Conservation (phyloP, 2,888 invertebrate genomes). For the Halocaridina rubra region DNA sequence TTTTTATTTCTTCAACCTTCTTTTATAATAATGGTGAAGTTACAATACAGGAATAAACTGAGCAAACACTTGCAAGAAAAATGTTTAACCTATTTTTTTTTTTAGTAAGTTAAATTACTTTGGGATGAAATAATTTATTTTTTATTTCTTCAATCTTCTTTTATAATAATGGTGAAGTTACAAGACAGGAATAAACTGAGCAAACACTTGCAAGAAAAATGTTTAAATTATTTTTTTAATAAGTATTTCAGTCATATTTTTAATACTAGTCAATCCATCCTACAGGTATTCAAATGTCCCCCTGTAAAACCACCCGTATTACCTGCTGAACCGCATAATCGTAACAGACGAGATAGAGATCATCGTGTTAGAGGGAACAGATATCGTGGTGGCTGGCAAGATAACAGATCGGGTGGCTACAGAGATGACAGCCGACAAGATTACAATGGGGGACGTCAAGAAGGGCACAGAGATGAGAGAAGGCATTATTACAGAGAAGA, state of each 20-base stretch:
- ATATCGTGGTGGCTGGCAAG: neutral
- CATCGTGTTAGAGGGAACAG: neutral
- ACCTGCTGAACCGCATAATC: conserved; percentile 28
- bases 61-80: no score
- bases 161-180: no score
- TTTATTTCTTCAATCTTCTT: no score
- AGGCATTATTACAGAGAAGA: neutral
- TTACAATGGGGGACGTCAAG: neutral
- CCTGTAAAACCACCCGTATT: conserved; percentile 20
- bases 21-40: no score
- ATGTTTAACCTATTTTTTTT: no score
- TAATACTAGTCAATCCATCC: neutral
- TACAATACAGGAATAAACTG: no score
- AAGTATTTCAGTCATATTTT: neutral
- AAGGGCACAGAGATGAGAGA: neutral
- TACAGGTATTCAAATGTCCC: conserved; percentile 18
- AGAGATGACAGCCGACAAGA: neutral
- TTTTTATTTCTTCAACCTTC: no score
- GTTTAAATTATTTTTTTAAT: no score
- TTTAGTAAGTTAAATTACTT: no score
- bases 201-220: no score
- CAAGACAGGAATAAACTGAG: no score
- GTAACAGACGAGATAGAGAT: conserved; percentile 2
- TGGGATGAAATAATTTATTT: no score
- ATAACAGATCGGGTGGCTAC: neutral